These are phyloP conservation scores for Mythimna albipuncta DNA, from an alignment of 2,888 invertebrate genomes.

Conservation along the genomic window DNA sequence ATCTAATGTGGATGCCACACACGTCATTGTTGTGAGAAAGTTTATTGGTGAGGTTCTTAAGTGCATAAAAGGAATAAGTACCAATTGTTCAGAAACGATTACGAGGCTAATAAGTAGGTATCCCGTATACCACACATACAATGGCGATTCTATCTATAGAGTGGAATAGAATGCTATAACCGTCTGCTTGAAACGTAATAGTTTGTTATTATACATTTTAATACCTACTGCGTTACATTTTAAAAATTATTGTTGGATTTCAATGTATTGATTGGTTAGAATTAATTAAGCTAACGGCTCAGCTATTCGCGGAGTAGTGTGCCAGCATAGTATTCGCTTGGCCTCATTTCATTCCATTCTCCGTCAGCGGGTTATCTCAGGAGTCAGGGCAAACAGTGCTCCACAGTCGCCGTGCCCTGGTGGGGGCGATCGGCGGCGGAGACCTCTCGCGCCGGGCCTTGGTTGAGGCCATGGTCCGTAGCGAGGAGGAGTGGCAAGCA, in stretches of 20 bases:
- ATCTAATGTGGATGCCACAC: constrained; percentile 8
- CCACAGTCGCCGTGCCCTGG: no score
- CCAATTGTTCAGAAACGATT: constrained; percentile 35
- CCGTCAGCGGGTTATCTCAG: constrained; percentile 66
- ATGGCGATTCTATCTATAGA: constrained; percentile 10
- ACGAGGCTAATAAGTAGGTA: constrained; percentile 37
- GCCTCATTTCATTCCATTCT: constrained; percentile 67
- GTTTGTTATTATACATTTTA: constrained; percentile 21
- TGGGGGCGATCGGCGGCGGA: no score
- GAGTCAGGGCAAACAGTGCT: constrained; percentile 78
- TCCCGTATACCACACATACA: constrained; percentile 1
- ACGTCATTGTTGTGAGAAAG: constrained; percentile 17
- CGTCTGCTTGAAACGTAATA: constrained; percentile 16
- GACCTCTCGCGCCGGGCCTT: no score
- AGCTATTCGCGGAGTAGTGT: constrained; percentile 55
- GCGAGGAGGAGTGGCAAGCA: no score
- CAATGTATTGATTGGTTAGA: neutral
- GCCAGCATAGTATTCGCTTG: constrained; percentile 69
- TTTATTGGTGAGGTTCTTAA: constrained; percentile 14
- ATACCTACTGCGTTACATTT: constrained; percentile 2
- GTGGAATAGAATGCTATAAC: constrained; percentile 24
- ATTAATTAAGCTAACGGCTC: constrained; percentile 16
- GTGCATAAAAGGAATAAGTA: constrained; percentile 25
- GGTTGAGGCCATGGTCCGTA: no score
- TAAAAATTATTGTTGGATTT: neutral